Evolutionary conservation across 2,888 invertebrate species (phyloP).

Genomic region (Siphlonurus alternatus): DNA sequence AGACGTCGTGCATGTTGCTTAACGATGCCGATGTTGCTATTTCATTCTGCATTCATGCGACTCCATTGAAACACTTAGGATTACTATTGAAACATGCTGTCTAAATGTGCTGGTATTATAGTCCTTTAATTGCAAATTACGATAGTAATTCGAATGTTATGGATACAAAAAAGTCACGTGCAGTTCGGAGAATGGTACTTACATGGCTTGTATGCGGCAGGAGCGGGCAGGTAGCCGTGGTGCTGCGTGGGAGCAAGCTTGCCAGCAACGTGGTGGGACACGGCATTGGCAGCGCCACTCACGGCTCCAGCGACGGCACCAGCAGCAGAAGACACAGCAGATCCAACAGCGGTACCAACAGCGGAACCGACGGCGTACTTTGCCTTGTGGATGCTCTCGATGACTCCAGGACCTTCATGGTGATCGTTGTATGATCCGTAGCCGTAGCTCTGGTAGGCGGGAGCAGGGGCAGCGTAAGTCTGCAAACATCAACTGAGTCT

Average conservation of each 20-base stretch:
- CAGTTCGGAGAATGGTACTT: background rate
- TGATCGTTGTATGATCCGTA: background rate
- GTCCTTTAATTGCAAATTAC: no score
- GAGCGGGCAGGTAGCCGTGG: background rate
- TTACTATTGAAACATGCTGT: no score
- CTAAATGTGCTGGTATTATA: no score
- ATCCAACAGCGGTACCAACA: background rate
- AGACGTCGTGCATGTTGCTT: no score
- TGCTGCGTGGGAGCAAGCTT: background rate
- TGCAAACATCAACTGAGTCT: background rate
- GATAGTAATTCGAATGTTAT: no score
- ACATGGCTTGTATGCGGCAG: slow-evolving; percentile 3
- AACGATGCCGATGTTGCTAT: no score
- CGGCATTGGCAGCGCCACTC: background rate
- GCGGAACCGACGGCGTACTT: background rate
- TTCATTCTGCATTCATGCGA: no score
- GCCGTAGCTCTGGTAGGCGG: background rate
- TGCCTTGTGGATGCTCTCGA: background rate
- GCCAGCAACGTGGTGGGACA: background rate
- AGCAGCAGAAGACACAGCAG: background rate
- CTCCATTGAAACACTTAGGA: no score
- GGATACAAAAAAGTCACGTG: no score
- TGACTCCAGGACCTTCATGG: background rate
- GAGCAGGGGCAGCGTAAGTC: background rate
- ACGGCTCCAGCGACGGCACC: background rate